Evolutionary conservation across 2,113 vertebrate species (phyloP).

Genomic region (Ivindomyrus marchei): DNA sequence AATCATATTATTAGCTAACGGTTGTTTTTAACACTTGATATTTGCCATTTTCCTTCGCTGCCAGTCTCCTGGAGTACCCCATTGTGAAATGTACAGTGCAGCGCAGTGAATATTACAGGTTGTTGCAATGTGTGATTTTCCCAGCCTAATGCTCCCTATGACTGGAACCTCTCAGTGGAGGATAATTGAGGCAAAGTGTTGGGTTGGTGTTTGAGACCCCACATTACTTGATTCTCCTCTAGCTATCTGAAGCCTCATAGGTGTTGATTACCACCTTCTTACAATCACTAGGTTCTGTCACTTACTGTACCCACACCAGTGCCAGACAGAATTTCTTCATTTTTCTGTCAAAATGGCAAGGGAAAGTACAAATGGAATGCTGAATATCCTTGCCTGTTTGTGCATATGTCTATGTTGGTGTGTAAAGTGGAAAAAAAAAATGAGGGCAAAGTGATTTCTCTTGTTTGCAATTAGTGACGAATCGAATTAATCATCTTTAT

Average conservation of each 20-base stretch:
- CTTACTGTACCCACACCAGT: slow-evolving; percentile 22
- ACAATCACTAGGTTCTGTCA: slow-evolving; percentile 37
- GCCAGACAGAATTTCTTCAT: slow-evolving; percentile 15
- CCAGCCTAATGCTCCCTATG: slow-evolving; percentile 5
- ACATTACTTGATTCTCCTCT: slow-evolving; percentile 44
- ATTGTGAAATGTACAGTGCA: background rate
- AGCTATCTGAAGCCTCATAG: slow-evolving; percentile 50
- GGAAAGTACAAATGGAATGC: background rate
- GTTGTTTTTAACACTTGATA: background rate
- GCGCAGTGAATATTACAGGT: slow-evolving; percentile 16
- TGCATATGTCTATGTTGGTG: background rate
- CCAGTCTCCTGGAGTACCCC: background rate
- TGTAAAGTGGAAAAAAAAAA: background rate
- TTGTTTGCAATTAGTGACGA: background rate
- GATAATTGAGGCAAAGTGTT: slow-evolving; percentile 52
- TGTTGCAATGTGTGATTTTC: slow-evolving; percentile 13
- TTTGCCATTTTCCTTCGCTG: slow-evolving; percentile 1
- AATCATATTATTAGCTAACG: slow-evolving; percentile 6
- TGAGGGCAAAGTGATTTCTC: background rate
- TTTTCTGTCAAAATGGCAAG: background rate
- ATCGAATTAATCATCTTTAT: background rate
- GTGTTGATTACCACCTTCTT: slow-evolving; percentile 49
- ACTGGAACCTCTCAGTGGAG: slow-evolving; percentile 28
- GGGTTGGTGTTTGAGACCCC: slow-evolving; percentile 37
- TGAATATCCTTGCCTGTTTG: background rate